Evolutionary conservation across 2,797 vertebrate genomes (phyloP).

Genomic region (Micrastur ruficollis): DNA sequence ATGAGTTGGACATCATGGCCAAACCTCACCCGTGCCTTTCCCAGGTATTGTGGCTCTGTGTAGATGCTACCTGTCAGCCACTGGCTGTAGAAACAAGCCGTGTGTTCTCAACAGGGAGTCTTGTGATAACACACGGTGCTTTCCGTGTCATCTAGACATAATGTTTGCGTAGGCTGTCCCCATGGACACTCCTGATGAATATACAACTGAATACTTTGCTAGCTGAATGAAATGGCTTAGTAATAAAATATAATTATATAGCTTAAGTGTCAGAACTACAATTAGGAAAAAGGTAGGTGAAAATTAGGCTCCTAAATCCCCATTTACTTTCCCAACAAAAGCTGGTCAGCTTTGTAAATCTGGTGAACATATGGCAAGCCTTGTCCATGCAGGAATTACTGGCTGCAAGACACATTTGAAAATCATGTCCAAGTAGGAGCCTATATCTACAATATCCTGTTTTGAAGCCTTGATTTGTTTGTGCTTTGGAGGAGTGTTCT

Average conservation of each 20-base stretch:
- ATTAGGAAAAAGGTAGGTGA: background rate
- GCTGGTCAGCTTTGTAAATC: background rate
- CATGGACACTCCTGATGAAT: background rate
- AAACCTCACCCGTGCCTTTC: background rate
- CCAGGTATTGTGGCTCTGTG: background rate
- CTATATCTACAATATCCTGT: background rate
- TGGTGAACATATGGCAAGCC: background rate
- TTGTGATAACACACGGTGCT: background rate
- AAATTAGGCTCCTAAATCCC: background rate
- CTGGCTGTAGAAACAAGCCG: accelerated
- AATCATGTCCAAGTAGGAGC: background rate
- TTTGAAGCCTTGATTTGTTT: background rate
- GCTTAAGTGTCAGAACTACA: background rate
- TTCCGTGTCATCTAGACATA: background rate
- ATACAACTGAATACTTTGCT: background rate
- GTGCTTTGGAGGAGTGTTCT: background rate
- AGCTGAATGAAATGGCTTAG: background rate
- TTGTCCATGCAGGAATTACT: background rate
- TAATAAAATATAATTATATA: background rate
- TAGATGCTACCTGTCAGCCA: background rate
- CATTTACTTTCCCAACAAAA: background rate
- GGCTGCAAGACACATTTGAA: background rate
- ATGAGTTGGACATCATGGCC: no score
- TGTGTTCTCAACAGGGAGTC: background rate
- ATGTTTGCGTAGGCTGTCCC: background rate